Percentiles rank a stretch among this genome's conserved stretches.
Evolutionary conservation across 2,797 vertebrate species (phyloP).

Genomic region (Varecia variegata): DNA sequence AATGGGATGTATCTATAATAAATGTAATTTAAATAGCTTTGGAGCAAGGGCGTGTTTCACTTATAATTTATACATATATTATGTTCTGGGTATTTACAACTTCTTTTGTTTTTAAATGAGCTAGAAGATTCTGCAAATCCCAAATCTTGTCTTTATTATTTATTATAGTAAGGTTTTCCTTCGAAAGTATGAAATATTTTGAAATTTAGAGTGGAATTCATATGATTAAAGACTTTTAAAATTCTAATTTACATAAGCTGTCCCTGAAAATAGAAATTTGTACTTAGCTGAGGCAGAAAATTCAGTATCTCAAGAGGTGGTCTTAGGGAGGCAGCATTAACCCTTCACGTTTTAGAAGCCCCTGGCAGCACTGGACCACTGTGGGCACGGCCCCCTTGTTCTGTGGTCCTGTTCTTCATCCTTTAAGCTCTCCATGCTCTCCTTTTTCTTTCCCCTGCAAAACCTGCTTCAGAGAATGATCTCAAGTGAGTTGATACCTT

Average conservation of each 20-base stretch:
- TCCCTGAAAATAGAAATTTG: not conserved
- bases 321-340: not conserved
- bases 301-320: not conserved
- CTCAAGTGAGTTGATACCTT: not conserved
- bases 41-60: not conserved
- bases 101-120: conserved; percentile 61
- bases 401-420: not conserved
- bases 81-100: conserved; percentile 64
- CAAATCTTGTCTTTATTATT: conserved; percentile 49
- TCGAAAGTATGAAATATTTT: conserved; percentile 16
- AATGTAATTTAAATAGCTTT: conserved; percentile 48
- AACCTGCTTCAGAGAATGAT: not conserved
- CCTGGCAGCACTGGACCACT: not conserved
- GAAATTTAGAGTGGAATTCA: conserved; percentile 23
- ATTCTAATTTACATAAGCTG: not conserved
- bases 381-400: not conserved
- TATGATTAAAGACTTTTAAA: not conserved
- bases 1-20: conserved; percentile 96
- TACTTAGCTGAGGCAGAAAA: conserved; percentile 25
- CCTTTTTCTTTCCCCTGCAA: not conserved
- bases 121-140: conserved; percentile 35
- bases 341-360: not conserved
- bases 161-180: conserved; percentile 32
- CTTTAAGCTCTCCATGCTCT: not conserved
- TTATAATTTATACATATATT: conserved; percentile 50